Evolutionary conservation across 1,140 invertebrate genomes (phyloP), one percentile per base, ranked within the genome.

Genomic region (Sinonovacula constricta): DNA sequence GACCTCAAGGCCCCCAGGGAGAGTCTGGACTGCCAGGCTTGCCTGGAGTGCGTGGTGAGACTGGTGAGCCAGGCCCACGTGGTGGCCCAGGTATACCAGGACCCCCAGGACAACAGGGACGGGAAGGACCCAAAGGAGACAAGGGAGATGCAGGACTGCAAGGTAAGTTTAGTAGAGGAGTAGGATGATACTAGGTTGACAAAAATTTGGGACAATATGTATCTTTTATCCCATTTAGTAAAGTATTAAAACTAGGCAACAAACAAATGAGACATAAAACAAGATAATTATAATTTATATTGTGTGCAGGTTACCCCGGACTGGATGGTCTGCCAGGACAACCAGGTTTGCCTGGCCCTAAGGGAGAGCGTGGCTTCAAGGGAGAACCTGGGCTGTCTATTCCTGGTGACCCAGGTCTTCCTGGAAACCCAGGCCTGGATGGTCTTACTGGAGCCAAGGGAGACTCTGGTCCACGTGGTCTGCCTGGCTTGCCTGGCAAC

Each of bases 41-140:
- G 4, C 84, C 84, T 71, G 89, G 89, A 53, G 49, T 71, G 10
- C 79, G 83, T 65, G 89, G 89, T 60, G 70, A 80, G 15, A 71
- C 82, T 54, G 88, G 87, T 4, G 39, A 59, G 45, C 59, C 77
- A 49, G 84, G 83, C 57, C 81, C 67, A 14, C 24, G 65, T 49
- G 87, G 85, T 53, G 81, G 81, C 18, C 78, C 76, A 4, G 82
- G 81, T 66, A 69, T 81, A 10, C 80, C 75, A 33, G 86, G 86
- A 39, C 81, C 80, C 12, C 84, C 84, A 54, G 86, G 86, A 1
- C 79, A 62, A 14, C 79, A 78, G 75, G 80, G 80, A 22, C 39
- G 34, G 36, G 68, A 85, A 57, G 85, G 85, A 14, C 81, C 81
- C n/a, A 80, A 78, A 34, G 85, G 85, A 74, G 69, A 62, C 0